Percentiles rank a stretch among this genome's conserved stretches.
Evolutionary conservation across 2,888 invertebrate species (phyloP).

Genomic region (Zaprionus obscuricornis): DNA sequence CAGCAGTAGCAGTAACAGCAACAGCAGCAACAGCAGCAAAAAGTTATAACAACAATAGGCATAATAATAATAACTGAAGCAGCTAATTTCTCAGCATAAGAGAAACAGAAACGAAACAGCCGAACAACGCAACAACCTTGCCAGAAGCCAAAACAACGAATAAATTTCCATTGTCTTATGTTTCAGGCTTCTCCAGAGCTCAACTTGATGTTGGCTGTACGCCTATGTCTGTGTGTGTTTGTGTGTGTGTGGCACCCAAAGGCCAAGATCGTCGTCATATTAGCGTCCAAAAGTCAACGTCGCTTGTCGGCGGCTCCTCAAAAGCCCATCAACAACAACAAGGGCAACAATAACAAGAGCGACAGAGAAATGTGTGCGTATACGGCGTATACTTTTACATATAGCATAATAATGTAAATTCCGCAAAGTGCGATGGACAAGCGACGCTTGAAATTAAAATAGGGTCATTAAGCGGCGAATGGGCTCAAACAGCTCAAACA

Average conservation of each 20-base stretch:
- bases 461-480: constrained; percentile 72
- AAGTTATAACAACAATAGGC: constrained; percentile 4
- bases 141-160: constrained; percentile 69
- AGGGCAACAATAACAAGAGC: constrained; percentile 1
- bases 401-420: constrained; percentile 78
- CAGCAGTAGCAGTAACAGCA: constrained; percentile 29
- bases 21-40: constrained; percentile 1
- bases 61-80: constrained; percentile 74
- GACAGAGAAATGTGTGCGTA: constrained; percentile 32
- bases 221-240: background rate
- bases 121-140: constrained; percentile 61
- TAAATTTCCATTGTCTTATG: constrained; percentile 74
- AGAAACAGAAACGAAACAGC: constrained; percentile 31
- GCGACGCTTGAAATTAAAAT: constrained; percentile 76
- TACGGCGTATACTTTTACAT: too few relatives aligned
- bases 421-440: constrained; percentile 78
- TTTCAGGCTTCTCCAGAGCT: constrained; percentile 59
- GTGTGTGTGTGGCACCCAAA: constrained; percentile 61
- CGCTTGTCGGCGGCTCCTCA: constrained; percentile 75
- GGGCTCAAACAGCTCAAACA: constrained; percentile 19
- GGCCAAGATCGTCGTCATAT: constrained; percentile 80
- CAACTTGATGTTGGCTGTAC: constrained; percentile 27
- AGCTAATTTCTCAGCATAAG: constrained; percentile 77
- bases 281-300: constrained; percentile 76
- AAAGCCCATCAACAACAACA: constrained; percentile 55